Conservation (phyloP, 2,113 vertebrate genomes). For the Chaenogobius annularis region DNA sequence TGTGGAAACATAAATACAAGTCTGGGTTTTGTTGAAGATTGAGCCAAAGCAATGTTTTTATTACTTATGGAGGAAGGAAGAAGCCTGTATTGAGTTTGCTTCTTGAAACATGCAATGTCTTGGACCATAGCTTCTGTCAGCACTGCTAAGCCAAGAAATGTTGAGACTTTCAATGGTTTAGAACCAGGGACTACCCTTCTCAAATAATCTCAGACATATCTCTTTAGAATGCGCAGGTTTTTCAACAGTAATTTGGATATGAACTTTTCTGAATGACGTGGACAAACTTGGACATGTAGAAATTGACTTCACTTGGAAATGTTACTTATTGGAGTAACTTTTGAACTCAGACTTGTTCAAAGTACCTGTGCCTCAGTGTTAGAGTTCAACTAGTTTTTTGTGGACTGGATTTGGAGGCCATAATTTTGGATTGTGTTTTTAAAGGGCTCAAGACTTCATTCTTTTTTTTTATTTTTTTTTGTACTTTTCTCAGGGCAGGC, state of each 20-base stretch:
- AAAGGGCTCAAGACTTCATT: too few species aligned
- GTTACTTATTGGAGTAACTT: not conserved
- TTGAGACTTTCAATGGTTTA: not conserved
- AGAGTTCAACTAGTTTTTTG: too few species aligned
- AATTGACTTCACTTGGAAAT: not conserved
- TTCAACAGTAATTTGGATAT: not conserved
- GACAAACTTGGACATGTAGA: not conserved
- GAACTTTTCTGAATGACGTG: not conserved
- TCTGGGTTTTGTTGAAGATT: constrained; percentile 30
- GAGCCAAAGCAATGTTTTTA: constrained; percentile 21
- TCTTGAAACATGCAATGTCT: not conserved
- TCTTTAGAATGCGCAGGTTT: not conserved
- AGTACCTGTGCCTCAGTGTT: too few species aligned
- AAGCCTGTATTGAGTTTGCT: not conserved
- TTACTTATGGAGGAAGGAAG: constrained; percentile 16
- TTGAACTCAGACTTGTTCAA: not conserved
- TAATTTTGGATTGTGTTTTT: too few species aligned
- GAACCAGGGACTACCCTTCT: not conserved
- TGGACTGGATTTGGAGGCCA: too few species aligned
- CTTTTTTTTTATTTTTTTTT: too few species aligned
- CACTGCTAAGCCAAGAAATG: not conserved
- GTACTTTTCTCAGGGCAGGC: too few species aligned
- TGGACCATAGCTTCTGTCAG: not conserved
- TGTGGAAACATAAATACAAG: constrained; percentile 52
- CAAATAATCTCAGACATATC: not conserved